Evolutionary conservation across 1,140 invertebrate species (phyloP).

Genomic region (Brachystomella parvula): DNA sequence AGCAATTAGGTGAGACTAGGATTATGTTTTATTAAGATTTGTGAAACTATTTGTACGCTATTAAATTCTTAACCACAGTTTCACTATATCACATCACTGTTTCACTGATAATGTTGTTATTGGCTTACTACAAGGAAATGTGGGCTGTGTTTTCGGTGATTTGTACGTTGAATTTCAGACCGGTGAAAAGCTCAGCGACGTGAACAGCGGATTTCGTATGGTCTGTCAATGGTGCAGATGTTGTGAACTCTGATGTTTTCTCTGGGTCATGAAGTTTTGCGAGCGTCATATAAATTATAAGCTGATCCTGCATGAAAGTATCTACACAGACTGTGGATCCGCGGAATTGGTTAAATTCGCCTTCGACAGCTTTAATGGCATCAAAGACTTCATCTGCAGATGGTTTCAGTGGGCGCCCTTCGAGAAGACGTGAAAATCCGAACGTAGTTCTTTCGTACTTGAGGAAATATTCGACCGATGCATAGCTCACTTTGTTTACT

Average conservation of each 20-base stretch:
- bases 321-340: constrained; percentile 22
- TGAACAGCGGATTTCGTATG: constrained; percentile 34
- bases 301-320: constrained; percentile 32
- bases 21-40: background rate
- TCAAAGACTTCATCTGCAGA: constrained; percentile 10
- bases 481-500: constrained; percentile 25
- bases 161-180: constrained; percentile 12
- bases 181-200: constrained; percentile 24
- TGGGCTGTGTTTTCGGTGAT: background rate
- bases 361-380: constrained; percentile 18
- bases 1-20: no score
- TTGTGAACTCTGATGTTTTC: constrained; percentile 6
- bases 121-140: background rate
- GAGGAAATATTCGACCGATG: constrained; percentile 30
- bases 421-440: constrained; percentile 25
- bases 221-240: constrained; percentile 12
- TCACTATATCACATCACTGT: no score
- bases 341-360: constrained; percentile 18
- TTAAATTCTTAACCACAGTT: no score
- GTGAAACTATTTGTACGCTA: no score
- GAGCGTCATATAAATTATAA: constrained; percentile 36
- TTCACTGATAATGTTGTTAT: no score
- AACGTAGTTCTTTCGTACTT: constrained; percentile 23
- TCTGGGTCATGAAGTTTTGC: constrained; percentile 23
- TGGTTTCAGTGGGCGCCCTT: constrained; percentile 14